Base-by-base conservation (phyloP, 2,113 vertebrate genomes). In the Taurulus bubalis region DNA sequence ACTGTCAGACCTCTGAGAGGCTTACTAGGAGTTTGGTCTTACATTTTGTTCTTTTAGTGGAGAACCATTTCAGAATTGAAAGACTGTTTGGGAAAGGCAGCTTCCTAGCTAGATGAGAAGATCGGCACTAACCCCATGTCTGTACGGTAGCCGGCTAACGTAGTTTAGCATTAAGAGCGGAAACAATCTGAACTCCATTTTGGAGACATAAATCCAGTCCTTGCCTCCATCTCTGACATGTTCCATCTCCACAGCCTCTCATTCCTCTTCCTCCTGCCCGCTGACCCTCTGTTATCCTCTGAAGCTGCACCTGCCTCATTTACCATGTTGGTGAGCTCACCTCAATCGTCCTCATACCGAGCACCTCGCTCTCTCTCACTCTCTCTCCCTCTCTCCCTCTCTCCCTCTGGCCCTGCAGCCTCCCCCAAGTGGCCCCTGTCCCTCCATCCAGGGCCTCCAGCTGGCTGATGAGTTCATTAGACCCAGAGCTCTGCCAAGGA, bases 381-480 rank as follows among this genome's bases (percentile, higher is more conserved):
- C 60, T 80, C 63, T 58, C 32, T 20, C 64, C 36, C 63, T 15
- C 65, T 58, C 60, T 49, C 20, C 58, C 49, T 67, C 63, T 42
- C 67, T 77, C 73, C 79, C 79, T 71, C 71, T 80, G 67, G 65
- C 80, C 78, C 80, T 56, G n/a, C 5, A 72, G 24, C 65, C 58
- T 58, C 75, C 79, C 82, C 84, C 79, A 18, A 78, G 84, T 51
- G 66, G 82, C 88, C 87, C 82, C 78, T 69, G 59, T 81, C 79
- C 79, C 77, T 86, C 82, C 87, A 85, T 91, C 88, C 90, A 92
- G 84, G 85, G 89, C 85, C 90, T 94, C 94, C 94, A 95, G 93
- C 94, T 95, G 94, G 93, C 92, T 94, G 93, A 95, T 94, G 93
- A 93, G 94, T 94, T 95, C 93, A 94, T 95, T 94, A 95, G 91